These are phyloP conservation scores for Heterocephalus glaber DNA, from an alignment of 2,113 vertebrate genomes.

Conservation along the genomic window DNA sequence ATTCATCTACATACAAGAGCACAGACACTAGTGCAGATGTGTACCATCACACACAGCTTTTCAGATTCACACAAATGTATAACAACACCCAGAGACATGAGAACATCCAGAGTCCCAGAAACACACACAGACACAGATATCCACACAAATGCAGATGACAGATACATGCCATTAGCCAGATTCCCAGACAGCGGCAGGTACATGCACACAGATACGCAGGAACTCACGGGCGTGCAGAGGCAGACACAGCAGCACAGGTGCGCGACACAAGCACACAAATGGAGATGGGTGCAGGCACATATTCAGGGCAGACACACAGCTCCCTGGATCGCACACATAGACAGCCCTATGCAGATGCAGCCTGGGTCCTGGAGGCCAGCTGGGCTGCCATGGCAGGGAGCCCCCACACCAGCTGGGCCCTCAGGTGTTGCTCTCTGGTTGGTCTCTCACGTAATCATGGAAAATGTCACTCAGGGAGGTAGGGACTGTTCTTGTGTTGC, in stretches of 20 bases:
- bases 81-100: background rate
- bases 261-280: accelerated
- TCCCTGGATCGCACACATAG: background rate
- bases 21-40: background rate
- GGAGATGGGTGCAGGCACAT: accelerated
- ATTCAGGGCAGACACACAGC: background rate
- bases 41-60: background rate
- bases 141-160: background rate
- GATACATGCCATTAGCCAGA: background rate
- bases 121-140: background rate
- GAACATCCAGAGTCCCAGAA: background rate
- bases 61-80: background rate
- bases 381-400: background rate
- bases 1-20: background rate
- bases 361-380: background rate
- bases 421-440: background rate
- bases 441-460: background rate
- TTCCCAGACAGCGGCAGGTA: background rate
- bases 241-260: background rate
- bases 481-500: background rate
- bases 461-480: background rate
- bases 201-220: background rate
- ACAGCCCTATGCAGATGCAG: accelerated
- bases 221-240: background rate
- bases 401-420: too few species aligned